phyloP scores from a whole-genome alignment of 1,140 invertebrate species.

The Tyrophagus putrescentiae region DNA sequence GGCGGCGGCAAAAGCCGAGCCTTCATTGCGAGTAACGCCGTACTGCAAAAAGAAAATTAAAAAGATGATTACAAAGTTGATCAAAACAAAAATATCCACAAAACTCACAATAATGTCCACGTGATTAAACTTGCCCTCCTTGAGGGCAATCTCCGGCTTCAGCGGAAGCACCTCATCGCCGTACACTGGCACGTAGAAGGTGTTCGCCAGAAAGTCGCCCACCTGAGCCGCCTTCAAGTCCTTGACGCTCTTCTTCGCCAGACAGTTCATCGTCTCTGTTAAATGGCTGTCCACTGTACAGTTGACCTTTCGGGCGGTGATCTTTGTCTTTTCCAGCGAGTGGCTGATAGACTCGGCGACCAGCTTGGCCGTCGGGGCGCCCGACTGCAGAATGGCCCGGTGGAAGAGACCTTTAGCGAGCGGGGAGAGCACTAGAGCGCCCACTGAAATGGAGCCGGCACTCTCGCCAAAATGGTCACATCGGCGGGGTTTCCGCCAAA shows the following conservation, averaged over 20 bases:
- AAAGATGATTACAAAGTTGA: too few species aligned
- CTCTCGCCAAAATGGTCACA: constrained; percentile 41
- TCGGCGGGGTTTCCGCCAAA: constrained; percentile 27
- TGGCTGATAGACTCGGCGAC: constrained; percentile 43
- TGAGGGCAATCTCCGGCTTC: constrained; percentile 1
- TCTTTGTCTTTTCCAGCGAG: constrained; percentile 35
- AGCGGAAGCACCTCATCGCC: constrained; percentile 16
- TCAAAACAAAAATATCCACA: too few species aligned
- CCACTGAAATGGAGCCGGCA: constrained; percentile 32
- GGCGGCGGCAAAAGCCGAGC: background rate
- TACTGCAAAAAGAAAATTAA: too few species aligned
- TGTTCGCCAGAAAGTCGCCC: background rate
- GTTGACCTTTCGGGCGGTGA: too few species aligned
- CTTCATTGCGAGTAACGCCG: background rate
- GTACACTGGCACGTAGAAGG: background rate
- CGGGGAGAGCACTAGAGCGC: constrained; percentile 34
- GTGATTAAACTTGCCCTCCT: constrained; percentile 1
- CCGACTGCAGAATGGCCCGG: constrained; percentile 33
- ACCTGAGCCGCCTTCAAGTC: background rate
- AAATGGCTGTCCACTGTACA: background rate
- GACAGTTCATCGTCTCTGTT: constrained; percentile 2
- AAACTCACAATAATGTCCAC: background rate
- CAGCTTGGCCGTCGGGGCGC: background rate
- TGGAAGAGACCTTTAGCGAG: constrained; percentile 23
- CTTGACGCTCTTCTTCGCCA: background rate